Evolutionary conservation across 1,140 invertebrate genomes (phyloP).

Genomic region (Papilio machaon): DNA sequence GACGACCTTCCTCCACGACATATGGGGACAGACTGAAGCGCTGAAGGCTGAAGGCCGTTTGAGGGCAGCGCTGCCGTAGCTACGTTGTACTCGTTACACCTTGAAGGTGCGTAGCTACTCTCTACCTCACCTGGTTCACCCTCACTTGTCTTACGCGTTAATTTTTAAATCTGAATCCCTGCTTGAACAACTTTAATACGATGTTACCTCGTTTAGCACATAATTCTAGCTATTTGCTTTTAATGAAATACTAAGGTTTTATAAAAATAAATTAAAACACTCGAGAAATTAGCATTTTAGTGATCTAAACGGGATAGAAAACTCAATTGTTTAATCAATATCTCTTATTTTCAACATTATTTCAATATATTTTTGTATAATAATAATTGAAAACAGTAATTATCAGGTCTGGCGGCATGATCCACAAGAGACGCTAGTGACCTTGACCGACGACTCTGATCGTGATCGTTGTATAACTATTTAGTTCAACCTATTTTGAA

Average conservation of each 20-base stretch:
- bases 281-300: too few relatives aligned
- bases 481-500: neutral
- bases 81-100: slow-evolving; percentile 63
- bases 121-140: slow-evolving; percentile 44
- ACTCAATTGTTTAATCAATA: too few relatives aligned
- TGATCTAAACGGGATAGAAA: too few relatives aligned
- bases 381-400: neutral
- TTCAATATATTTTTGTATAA: too few relatives aligned
- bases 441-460: neutral
- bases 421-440: neutral
- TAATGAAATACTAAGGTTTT: neutral
- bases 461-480: neutral
- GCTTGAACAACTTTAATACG: slow-evolving; percentile 9
- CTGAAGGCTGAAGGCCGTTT: slow-evolving; percentile 58
- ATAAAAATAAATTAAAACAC: neutral
- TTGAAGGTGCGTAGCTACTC: slow-evolving; percentile 57
- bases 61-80: slow-evolving; percentile 56
- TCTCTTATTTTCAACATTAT: too few relatives aligned
- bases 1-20: slow-evolving; percentile 48
- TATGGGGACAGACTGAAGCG: slow-evolving; percentile 58
- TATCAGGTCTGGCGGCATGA: neutral
- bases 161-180: slow-evolving; percentile 24
- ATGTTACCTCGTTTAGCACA: neutral
- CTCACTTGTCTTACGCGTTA: slow-evolving; percentile 24
- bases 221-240: neutral